Evolutionary conservation across 2,888 invertebrate genomes (phyloP), one percentile per base, ranked within the genome.

Genomic region (Caenorhabditis doughertyi): DNA sequence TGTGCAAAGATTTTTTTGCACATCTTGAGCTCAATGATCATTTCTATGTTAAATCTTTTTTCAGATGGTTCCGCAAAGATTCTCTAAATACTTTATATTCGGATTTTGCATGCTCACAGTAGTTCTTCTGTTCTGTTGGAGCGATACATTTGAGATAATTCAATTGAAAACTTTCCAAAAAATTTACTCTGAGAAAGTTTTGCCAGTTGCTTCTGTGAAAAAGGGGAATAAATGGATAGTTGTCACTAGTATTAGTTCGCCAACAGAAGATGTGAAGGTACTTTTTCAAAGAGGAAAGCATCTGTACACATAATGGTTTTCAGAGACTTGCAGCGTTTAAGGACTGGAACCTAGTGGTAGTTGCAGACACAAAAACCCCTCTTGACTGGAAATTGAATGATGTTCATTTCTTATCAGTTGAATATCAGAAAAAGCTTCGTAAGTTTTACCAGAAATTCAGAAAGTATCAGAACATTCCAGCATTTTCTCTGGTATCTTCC

Each of bases 251-350:
- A 44, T 84, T 7, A 77, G 56, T 21, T 27, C 44, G 27, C 84
- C 84, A 9, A 77, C 84, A 16, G 73, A 84, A 16, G 84, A 84
- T 65, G 81, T 84, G 25, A 81, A 71, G 70, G 83, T 83, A 13
- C 3, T 8, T 39, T 2, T 55, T 29, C 18, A 35, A 1, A 18
- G 25, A 32, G 32, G 9, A 9, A 8, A 32, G 4, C 32, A 32
- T 7, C 4, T 32, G 7, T 16, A 32, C 4, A 0, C 3, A n/a
- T 1, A 13, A 25, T n/a, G n/a, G n/a, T n/a, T 53, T 44, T n/a
- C 65, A 83, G 79, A 42, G 79, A 9, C 71, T 84, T 8, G 60
- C 80, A 1, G 35, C 67, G 3, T 21, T 71, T 9, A 13, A 39
- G 11, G 80, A 77, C 1, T 83, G 80, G 80, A 83, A 76, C 18